Percentiles rank a stretch among this genome's conserved stretches.
Conservation (phyloP, 35 echinoderm and acorn worm species). For the Strongylocentrotus purpuratus region DNA sequence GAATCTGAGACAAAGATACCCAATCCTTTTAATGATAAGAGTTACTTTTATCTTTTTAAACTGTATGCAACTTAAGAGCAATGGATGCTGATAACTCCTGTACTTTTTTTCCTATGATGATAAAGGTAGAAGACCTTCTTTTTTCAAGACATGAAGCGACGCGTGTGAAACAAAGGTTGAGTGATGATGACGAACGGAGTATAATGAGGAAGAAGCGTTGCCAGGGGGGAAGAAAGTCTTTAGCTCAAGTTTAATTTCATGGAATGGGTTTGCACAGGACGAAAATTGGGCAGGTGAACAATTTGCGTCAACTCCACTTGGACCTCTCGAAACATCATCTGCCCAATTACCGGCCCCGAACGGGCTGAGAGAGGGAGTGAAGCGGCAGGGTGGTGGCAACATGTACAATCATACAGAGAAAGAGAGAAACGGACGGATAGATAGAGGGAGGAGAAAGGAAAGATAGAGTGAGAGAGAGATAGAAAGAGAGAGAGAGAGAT, state of each 20-base stretch:
- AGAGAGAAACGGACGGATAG: neutral
- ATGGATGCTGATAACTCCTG: neutral
- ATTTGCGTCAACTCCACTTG: constrained; percentile 40
- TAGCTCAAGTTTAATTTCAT: neutral
- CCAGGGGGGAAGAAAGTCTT: neutral
- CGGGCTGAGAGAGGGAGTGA: neutral
- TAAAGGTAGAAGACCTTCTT: neutral
- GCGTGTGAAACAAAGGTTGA: neutral
- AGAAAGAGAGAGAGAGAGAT: neutral
- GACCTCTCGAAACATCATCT: constrained; percentile 15
- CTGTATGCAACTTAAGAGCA: too few relatives aligned
- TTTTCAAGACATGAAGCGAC: neutral
- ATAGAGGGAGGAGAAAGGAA: neutral
- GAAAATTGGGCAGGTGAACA: constrained; percentile 43
- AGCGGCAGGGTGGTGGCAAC: neutral
- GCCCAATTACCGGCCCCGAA: constrained; percentile 26
- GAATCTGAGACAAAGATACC: too few relatives aligned
- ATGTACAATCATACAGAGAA: neutral
- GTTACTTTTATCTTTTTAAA: too few relatives aligned
- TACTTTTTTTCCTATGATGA: neutral
- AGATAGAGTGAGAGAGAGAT: neutral
- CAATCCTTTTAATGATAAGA: too few relatives aligned
- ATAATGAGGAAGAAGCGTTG: neutral
- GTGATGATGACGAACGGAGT: neutral
- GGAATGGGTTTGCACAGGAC: neutral